Evolutionary conservation across 2,888 invertebrate genomes (phyloP).

Genomic region (Sericinus montela): DNA sequence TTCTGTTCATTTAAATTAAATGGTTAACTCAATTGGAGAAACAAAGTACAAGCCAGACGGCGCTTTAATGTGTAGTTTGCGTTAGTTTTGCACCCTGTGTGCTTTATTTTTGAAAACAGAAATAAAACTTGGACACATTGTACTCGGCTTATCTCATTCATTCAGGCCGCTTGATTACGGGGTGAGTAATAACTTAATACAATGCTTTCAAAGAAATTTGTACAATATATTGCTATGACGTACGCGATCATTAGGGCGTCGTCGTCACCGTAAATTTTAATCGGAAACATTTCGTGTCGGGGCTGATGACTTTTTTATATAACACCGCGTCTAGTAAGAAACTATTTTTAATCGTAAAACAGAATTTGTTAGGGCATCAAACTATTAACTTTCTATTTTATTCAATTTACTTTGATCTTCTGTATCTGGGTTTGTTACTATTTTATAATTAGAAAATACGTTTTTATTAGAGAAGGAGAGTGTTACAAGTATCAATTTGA

Average conservation of each 20-base stretch:
- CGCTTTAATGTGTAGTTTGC: constrained; percentile 13
- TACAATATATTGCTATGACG: constrained; percentile 50
- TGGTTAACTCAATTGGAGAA: constrained; percentile 11
- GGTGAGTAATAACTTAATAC: constrained; percentile 64
- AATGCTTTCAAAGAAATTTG: constrained; percentile 62
- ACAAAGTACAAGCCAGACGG: constrained; percentile 12
- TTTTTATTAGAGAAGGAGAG: no score
- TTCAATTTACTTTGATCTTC: no score
- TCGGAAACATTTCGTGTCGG: constrained; percentile 29
- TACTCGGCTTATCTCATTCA: constrained; percentile 32
- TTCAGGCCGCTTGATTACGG: constrained; percentile 39
- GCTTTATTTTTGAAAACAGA: constrained; percentile 8
- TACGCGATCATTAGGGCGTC: constrained; percentile 51
- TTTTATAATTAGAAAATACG: no score
- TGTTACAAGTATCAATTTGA: no score
- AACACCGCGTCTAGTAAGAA: constrained; percentile 20
- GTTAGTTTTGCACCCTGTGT: constrained; percentile 8
- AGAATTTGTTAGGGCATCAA: not conserved
- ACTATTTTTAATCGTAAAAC: constrained; percentile 7
- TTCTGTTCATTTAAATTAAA: constrained; percentile 16
- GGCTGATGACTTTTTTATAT: constrained; percentile 28
- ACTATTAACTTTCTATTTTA: not conserved
- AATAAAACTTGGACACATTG: constrained; percentile 20
- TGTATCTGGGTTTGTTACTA: no score
- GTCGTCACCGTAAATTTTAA: constrained; percentile 51